phyloP scores from a whole-genome alignment of 2,888 invertebrate species.

The Drosophila mimetica region DNA sequence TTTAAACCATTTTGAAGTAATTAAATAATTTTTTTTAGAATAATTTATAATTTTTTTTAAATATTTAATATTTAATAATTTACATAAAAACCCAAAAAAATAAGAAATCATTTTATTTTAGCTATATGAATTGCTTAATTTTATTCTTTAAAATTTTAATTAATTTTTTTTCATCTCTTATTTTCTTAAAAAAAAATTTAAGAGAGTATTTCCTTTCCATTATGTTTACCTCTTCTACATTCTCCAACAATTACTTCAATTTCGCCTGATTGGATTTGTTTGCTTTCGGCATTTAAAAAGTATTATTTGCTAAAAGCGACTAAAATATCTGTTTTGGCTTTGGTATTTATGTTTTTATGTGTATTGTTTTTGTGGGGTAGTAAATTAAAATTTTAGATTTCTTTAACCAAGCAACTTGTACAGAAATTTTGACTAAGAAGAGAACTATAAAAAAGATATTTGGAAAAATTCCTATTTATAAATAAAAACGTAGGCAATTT shows the following conservation, averaged over 20 bases:
- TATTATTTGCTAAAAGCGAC: slow-evolving; percentile 25
- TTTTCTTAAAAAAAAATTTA: no score
- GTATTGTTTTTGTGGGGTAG: slow-evolving; percentile 43
- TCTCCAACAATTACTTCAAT: slow-evolving; percentile 14
- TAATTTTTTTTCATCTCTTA: no score
- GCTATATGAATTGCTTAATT: neutral
- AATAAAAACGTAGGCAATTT: slow-evolving; percentile 11
- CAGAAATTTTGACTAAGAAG: slow-evolving; percentile 8
- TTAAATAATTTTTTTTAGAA: no score
- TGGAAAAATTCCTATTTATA: slow-evolving; percentile 23
- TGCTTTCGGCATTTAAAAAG: slow-evolving; percentile 23
- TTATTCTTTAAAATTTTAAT: neutral
- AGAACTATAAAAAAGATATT: slow-evolving; percentile 26
- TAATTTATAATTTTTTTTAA: no score
- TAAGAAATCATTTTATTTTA: neutral
- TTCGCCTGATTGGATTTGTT: slow-evolving; percentile 40
- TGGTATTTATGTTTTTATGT: slow-evolving; percentile 43
- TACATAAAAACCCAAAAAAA: no score
- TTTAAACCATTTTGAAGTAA: no score
- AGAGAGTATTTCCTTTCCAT: slow-evolving; percentile 1
- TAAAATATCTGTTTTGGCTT: slow-evolving; percentile 25
- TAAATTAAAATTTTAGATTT: slow-evolving; percentile 31
- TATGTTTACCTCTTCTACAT: neutral
- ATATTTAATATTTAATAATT: no score
- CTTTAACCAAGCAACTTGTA: slow-evolving; percentile 7